Conservation (phyloP, 1,140 invertebrate genomes). For the Formica exsecta region DNA sequence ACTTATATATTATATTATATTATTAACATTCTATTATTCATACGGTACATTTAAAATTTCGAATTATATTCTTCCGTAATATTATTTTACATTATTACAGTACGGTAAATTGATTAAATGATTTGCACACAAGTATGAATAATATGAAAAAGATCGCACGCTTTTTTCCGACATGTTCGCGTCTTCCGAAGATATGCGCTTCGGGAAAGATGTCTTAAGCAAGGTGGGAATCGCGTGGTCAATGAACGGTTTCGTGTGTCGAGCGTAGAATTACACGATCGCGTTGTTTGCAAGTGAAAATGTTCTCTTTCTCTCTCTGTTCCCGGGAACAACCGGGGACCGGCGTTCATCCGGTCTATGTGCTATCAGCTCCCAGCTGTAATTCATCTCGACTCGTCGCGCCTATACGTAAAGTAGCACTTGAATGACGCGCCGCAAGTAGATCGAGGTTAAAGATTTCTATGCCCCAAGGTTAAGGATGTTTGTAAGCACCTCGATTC, state of each 20-base stretch:
- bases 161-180: neutral
- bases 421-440: conserved; percentile 71
- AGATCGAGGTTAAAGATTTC: conserved; percentile 77
- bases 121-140: neutral
- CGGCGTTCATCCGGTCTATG: conserved; percentile 19
- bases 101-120: too few relatives aligned
- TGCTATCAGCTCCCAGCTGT: conserved; percentile 32
- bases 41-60: neutral
- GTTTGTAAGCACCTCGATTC: conserved; percentile 43
- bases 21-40: too few relatives aligned
- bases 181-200: neutral
- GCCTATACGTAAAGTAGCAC: conserved; percentile 70
- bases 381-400: conserved; percentile 52
- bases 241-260: conserved; percentile 11
- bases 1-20: too few relatives aligned
- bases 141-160: neutral
- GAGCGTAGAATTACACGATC: neutral
- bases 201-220: conserved; percentile 6
- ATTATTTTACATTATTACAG: neutral
- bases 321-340: neutral
- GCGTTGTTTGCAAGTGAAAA: conserved; percentile 40
- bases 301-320: conserved; percentile 51
- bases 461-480: conserved; percentile 74
- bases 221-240: conserved; percentile 31
- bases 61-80: neutral